Evolutionary conservation across 2,113 vertebrate species (phyloP).

Genomic region (Ceyx melanurus): DNA sequence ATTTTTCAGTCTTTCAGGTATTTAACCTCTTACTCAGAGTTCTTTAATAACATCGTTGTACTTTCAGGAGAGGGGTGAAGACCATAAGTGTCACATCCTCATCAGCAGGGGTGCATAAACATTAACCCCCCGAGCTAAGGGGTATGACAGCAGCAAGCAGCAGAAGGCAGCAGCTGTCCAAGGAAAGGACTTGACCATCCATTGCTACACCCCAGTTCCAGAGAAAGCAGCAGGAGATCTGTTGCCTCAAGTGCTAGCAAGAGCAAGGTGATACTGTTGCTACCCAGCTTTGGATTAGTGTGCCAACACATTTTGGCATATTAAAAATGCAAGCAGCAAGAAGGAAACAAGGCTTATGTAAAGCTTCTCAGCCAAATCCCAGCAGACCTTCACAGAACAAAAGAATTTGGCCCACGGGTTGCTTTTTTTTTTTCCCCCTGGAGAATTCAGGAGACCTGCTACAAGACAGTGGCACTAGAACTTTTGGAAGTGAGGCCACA

Average conservation of each 20-base stretch:
- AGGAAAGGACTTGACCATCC: background rate
- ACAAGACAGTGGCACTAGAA: background rate
- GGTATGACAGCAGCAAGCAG: background rate
- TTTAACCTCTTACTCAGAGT: background rate
- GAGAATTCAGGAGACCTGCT: background rate
- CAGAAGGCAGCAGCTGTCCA: background rate
- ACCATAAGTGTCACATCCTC: background rate
- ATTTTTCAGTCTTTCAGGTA: background rate
- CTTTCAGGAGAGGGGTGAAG: background rate
- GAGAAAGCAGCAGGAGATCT: background rate
- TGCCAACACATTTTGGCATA: background rate
- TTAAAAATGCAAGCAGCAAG: background rate
- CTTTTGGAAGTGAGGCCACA: background rate
- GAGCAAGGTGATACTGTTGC: background rate
- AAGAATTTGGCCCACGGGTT: background rate
- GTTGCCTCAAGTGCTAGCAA: background rate
- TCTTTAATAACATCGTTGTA: background rate
- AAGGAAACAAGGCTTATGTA: slow-evolving; percentile 23
- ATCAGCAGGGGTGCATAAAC: background rate
- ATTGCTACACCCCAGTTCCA: background rate
- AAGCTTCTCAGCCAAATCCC: slow-evolving; percentile 42
- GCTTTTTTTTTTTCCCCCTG: background rate
- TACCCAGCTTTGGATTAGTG: background rate
- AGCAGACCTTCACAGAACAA: background rate
- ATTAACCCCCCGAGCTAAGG: background rate